phyloP scores from a whole-genome alignment of 2,888 invertebrate species.

The Prenolepis imparis region DNA sequence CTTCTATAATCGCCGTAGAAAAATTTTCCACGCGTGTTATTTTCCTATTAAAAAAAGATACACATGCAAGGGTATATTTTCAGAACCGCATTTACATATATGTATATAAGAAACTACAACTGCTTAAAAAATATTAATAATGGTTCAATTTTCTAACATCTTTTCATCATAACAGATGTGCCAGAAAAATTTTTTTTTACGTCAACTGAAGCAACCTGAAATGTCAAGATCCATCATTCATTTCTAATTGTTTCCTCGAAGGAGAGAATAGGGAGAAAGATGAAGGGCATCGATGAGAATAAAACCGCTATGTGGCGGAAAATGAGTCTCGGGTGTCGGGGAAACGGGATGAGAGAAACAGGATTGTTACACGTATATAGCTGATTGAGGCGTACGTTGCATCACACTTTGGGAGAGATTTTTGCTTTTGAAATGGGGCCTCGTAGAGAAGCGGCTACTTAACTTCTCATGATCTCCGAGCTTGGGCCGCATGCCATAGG shows the following conservation, averaged over 20 bases:
- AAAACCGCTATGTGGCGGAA: not conserved
- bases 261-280: not conserved
- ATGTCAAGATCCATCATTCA: not conserved
- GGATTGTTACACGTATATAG: constrained; percentile 26
- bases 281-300: not conserved
- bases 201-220: not conserved
- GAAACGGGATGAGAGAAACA: not conserved
- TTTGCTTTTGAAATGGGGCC: constrained; percentile 60
- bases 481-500: constrained; percentile 72
- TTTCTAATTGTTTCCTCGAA: not conserved
- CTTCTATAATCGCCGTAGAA: constrained; percentile 34
- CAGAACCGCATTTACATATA: not conserved
- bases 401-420: constrained; percentile 61
- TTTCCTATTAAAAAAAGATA: constrained; percentile 20
- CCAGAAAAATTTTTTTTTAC: not conserved
- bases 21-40: constrained; percentile 18
- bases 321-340: not conserved
- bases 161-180: not conserved
- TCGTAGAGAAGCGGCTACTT: constrained; percentile 68
- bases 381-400: constrained; percentile 57
- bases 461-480: constrained; percentile 76
- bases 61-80: not conserved
- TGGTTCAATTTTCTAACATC: not conserved
- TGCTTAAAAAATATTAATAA: constrained; percentile 10
- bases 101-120: not conserved